Base-by-base conservation (phyloP, 2,888 invertebrate species). In the Idaea aversata region DNA sequence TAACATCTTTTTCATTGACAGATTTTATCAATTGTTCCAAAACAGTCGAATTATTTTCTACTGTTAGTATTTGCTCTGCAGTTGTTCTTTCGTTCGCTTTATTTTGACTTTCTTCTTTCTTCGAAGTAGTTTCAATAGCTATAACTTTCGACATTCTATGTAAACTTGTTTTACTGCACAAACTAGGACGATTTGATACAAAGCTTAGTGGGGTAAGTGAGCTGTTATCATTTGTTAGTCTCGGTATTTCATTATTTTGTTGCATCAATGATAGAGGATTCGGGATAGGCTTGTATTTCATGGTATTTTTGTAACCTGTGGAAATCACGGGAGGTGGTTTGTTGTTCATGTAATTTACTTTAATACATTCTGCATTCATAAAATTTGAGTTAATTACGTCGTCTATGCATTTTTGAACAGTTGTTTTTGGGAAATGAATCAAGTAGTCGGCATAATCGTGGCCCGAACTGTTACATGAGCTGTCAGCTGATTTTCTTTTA, bases 391-490 rank as follows among this genome's bases (percentile, higher is more conserved):
- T 68, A 58, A 72, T 68, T 0, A 71, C 65, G 64, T 75, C 71
- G 60, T 75, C 67, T 34, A 76, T 36, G 58, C 73, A 74, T 60
- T 67, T 69, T 62, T 72, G 67, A 0, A 68, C 69, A 7, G 73
- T 65, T 61, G 64, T 63, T 71, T 72, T 74, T 61, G 73, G 72
- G 57, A 72, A 72, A 15, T 65, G 61, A 61, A 71, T 68, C 7
- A 72, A 65, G 69, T 75, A 73, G 62, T 70, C 70, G n/a, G 72
- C 64, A 65, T 69, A 58, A 36, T 74, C 72, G 60, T 73, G 63
- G 7, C 69, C 65, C 15, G 72, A 76, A 25, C 72, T 75, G 58
- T 76, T 69, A 64, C 69, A 73, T 25, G 71, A 77, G 65, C 70
- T 73, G 65, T 71, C 64, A 59, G 35, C 65, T 5, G 68, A 72